These are phyloP conservation scores for Anthopleura xanthogrammica DNA, from an alignment of 92 coral and sea anemone species.

Conservation along the genomic window DNA sequence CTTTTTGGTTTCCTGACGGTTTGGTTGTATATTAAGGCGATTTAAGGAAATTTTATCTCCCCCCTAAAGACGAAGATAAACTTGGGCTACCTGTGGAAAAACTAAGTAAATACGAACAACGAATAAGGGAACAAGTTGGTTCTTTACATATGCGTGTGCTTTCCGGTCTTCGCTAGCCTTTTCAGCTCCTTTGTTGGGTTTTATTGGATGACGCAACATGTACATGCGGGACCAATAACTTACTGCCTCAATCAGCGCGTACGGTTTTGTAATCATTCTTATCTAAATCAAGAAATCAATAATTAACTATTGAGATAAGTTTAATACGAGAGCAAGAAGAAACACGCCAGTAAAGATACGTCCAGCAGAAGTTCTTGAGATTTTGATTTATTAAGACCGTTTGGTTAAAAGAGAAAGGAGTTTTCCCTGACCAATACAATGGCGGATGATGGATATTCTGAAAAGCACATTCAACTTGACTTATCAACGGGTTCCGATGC, in stretches of 20 bases:
- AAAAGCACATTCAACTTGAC: conserved; percentile 14
- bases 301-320: neutral
- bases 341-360: neutral
- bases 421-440: conserved; percentile 12
- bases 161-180: neutral
- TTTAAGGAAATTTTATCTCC: no score
- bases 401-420: neutral
- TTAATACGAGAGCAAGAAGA: neutral
- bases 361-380: neutral
- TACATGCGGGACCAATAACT: neutral
- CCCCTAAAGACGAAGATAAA: no score
- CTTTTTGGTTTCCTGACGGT: no score
- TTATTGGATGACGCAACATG: neutral
- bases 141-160: neutral
- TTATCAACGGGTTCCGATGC: neutral
- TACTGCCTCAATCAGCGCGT: neutral
- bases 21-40: no score
- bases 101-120: neutral
- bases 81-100: neutral
- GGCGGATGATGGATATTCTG: conserved; percentile 15
- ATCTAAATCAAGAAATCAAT: neutral
- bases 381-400: neutral
- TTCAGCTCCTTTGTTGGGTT: neutral
- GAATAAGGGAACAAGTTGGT: neutral
- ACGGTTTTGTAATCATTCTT: neutral